Evolutionary conservation across 2,113 vertebrate species (phyloP).

Genomic region (Stictonetta naevosa): DNA sequence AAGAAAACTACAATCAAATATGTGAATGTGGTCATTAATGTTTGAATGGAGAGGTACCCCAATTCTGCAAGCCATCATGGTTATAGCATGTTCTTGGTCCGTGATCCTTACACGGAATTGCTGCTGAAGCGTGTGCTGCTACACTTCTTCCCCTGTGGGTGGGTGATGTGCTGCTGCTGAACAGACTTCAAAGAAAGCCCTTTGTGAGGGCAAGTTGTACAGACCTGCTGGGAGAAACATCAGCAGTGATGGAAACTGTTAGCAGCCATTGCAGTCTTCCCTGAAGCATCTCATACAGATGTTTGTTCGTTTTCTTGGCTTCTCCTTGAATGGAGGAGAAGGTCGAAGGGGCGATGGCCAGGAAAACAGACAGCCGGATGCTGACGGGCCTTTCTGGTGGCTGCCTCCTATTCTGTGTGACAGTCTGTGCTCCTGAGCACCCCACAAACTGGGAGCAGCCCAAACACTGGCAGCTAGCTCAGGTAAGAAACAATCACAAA

Average conservation of each 20-base stretch:
- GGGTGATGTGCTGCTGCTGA: accelerated
- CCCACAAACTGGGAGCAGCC: not conserved
- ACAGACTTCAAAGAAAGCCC: not conserved
- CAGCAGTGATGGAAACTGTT: not conserved
- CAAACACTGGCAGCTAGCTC: not conserved
- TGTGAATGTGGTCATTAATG: not conserved
- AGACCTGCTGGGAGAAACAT: not conserved
- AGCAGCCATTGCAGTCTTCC: not conserved
- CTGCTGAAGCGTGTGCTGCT: accelerated
- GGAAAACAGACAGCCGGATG: not conserved
- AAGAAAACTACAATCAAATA: not conserved
- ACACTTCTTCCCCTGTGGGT: not conserved
- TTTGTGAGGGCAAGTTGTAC: not conserved
- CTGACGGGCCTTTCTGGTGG: not conserved
- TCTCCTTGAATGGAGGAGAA: not conserved
- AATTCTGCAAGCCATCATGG: not conserved
- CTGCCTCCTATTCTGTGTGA: not conserved
- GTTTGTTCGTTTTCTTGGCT: not conserved
- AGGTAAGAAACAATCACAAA: not conserved
- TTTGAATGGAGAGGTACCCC: not conserved
- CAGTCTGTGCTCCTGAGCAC: not conserved
- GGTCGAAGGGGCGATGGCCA: not conserved
- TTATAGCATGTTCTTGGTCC: not conserved
- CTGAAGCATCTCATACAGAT: not conserved
- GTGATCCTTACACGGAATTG: not conserved